A percentile compares a stretch with the other conserved stretches of the same genome.
Conservation (phyloP, 2,797 vertebrate genomes). For the Acridotheres tristis region DNA sequence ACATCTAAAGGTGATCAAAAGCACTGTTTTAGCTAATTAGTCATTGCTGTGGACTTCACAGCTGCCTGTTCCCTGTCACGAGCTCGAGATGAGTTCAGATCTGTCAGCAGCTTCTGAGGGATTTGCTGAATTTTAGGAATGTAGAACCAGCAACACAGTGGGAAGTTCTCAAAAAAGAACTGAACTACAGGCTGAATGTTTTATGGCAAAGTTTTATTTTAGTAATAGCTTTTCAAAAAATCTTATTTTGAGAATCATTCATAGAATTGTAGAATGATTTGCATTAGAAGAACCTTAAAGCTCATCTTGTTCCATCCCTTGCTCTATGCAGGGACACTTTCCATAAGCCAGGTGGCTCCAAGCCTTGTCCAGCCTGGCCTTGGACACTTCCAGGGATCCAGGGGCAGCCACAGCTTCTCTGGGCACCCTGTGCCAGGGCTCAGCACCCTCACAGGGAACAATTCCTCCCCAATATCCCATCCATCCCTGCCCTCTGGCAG, state of each 20-base stretch:
- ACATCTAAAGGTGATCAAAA: neutral
- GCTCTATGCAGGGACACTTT: neutral
- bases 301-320: accelerated
- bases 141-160: neutral
- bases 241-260: neutral
- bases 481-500: accelerated
- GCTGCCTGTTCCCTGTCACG: neutral
- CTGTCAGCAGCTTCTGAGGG: neutral
- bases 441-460: accelerated
- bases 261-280: accelerated
- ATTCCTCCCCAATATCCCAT: neutral
- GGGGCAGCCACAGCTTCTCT: neutral
- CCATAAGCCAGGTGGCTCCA: accelerated
- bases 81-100: neutral
- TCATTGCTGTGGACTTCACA: neutral
- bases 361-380: accelerated
- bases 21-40: neutral
- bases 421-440: neutral
- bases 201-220: neutral
- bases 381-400: neutral
- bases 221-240: neutral
- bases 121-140: neutral
- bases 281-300: neutral
- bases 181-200: neutral
- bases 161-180: neutral